A percentile compares a stretch with the other conserved stretches of the same genome.
Evolutionary conservation across 2,888 invertebrate species (phyloP).

Genomic region (Brenthis daphne): DNA sequence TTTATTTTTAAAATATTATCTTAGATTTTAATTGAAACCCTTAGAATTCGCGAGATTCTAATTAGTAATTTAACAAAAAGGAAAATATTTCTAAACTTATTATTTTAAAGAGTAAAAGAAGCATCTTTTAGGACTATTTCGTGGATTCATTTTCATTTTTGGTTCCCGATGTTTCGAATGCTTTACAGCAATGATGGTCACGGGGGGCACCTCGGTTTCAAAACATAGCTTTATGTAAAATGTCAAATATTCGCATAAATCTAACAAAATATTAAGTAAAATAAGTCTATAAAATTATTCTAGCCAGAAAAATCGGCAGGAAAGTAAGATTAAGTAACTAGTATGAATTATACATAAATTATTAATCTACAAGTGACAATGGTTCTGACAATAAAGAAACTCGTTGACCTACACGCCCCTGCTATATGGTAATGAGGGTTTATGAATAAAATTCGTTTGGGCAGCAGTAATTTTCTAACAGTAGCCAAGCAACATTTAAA

Average conservation of each 20-base stretch:
- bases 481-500: conserved; percentile 76
- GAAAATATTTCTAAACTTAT: no score
- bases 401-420: conserved; percentile 51
- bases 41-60: no score
- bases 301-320: background rate
- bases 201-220: no score
- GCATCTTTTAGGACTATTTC: no score
- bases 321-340: background rate
- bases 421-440: conserved; percentile 69
- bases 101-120: background rate
- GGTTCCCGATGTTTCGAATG: no score
- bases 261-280: background rate
- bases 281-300: background rate
- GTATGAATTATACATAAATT: conserved; percentile 27
- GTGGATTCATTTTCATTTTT: no score
- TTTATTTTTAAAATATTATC: no score
- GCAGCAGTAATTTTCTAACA: conserved; percentile 62
- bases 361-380: conserved; percentile 40
- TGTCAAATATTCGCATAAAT: no score
- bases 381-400: conserved; percentile 35
- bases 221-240: no score
- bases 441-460: conserved; percentile 63
- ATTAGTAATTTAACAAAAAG: no score
- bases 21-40: no score
- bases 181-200: no score